Percentiles rank a stretch among this genome's conserved stretches.
phyloP scores from a whole-genome alignment of 2,888 invertebrate species.

The Carcina quercana region DNA sequence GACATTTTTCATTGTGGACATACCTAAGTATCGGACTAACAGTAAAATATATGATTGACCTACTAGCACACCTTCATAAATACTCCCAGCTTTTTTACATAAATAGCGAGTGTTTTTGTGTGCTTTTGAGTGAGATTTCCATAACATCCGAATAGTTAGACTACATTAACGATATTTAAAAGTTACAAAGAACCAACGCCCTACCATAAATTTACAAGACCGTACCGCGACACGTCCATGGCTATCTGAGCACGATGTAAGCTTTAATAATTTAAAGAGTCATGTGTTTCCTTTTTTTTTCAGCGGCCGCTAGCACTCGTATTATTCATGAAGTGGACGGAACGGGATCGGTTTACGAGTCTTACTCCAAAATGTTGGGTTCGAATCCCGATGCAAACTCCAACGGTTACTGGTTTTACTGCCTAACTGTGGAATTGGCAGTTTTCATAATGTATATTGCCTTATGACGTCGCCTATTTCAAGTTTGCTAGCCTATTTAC shows the following conservation, averaged over 20 bases:
- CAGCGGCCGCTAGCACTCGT: constrained; percentile 18
- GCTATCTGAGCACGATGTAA: constrained; percentile 10
- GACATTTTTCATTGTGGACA: no score
- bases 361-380: constrained; percentile 54
- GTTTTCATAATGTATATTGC: constrained; percentile 50
- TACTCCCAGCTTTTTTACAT: no score
- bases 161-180: no score
- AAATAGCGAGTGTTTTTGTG: no score
- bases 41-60: no score
- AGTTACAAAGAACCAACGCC: neutral
- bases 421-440: constrained; percentile 49
- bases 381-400: constrained; percentile 58
- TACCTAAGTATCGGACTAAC: no score
- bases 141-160: no score
- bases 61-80: no score
- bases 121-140: no score
- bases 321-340: constrained; percentile 58
- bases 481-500: no score
- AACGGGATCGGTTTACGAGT: constrained; percentile 57
- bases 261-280: constrained; percentile 29
- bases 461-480: neutral
- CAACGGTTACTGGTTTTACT: constrained; percentile 50
- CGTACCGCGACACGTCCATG: constrained; percentile 2
- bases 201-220: no score
- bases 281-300: constrained; percentile 19